Evolutionary conservation across 2,797 vertebrate species (phyloP).

Genomic region (Chelon labrosus): DNA sequence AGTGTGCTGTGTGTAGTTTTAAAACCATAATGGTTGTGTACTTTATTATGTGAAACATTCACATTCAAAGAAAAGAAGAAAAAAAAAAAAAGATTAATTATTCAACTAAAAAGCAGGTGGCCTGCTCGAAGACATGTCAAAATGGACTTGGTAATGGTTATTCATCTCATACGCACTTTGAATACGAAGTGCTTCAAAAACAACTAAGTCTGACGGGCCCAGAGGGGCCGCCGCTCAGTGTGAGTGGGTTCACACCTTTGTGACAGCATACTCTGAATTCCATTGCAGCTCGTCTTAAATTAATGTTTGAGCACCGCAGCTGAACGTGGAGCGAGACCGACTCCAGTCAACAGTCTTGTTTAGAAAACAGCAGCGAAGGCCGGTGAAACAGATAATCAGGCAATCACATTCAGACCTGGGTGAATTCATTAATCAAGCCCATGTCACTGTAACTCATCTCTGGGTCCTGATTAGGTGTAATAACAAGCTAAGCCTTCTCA

Average conservation of each 20-base stretch:
- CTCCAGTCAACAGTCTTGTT: slow-evolving; percentile 69
- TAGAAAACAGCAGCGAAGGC: slow-evolving; percentile 83
- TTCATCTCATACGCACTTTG: slow-evolving; percentile 41
- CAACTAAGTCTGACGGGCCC: slow-evolving; percentile 29
- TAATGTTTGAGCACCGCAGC: slow-evolving; percentile 38
- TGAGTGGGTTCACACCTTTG: slow-evolving; percentile 38
- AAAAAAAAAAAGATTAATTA: slow-evolving; percentile 17
- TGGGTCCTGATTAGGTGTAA: slow-evolving; percentile 75
- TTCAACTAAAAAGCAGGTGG: slow-evolving; percentile 32
- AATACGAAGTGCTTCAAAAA: slow-evolving; percentile 35
- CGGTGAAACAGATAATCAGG: slow-evolving; percentile 85
- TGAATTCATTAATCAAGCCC: slow-evolving; percentile 81
- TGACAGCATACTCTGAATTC: slow-evolving; percentile 31
- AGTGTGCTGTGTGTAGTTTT: slow-evolving; percentile 38
- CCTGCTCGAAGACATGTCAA: slow-evolving; percentile 46
- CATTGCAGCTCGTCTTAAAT: slow-evolving; percentile 45
- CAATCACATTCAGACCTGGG: slow-evolving; percentile 62
- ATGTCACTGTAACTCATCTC: slow-evolving; percentile 85
- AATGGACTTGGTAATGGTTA: slow-evolving; percentile 32
- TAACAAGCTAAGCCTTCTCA: slow-evolving; percentile 42
- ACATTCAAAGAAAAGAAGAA: slow-evolving; percentile 9
- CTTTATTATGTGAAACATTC: slow-evolving; percentile 43
- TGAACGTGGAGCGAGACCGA: slow-evolving; percentile 26
- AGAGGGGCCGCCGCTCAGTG: slow-evolving; percentile 18
- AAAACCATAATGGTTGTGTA: slow-evolving; percentile 44